Evolutionary conservation across 2,113 vertebrate species (phyloP), one percentile per base, ranked within the genome.

Genomic region (Brachypteracias leptosomus): DNA sequence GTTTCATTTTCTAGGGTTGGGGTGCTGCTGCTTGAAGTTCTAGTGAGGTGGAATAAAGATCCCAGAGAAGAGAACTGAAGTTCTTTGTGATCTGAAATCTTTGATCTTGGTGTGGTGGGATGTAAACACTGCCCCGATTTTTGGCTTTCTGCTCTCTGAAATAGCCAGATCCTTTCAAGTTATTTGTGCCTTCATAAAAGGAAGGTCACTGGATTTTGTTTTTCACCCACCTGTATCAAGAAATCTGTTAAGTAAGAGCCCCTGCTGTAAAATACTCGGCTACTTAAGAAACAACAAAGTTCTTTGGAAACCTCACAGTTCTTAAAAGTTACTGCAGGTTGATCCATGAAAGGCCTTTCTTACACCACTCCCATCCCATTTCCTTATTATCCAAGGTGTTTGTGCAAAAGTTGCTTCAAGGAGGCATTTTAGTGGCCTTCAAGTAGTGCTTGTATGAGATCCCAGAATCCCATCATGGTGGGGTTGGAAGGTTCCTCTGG

Each of bases 1-100:
- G 0, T 46, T 79, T 31, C 2, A 1, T 70, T 66, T 80, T 16
- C 19, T 20, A 0, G 4, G 21, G 5, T 42, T 66, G 24, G 35
- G 29, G 17, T 38, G 22, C 44, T 55, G 12, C 57, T 78, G 24
- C 12, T 21, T 75, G 22, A 58, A 63, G 14, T 35, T 33, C 16
- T 38, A 20, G 3, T 13, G 13, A 13, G 2, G 1, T 15, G 6
- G 46, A 82, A n/a, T 63, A 61, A 62, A 70, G 51, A 46, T 47
- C 55, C 31, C 20, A 13, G 40, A 47, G 31, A 61, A 62, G 26
- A 49, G 36, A 70, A 55, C 11, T 13, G 10, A 35, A 57, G 13
- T 21, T 70, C 72, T 52, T n/a, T 66, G 9, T 61, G 15, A 58
- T 52, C 17, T 28, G 35, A 36, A 55, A 20, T 51, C 7, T 17